These are phyloP conservation scores for Chaitophorus viminalis DNA, from an alignment of 2,888 invertebrate genomes.

Conservation along the genomic window DNA sequence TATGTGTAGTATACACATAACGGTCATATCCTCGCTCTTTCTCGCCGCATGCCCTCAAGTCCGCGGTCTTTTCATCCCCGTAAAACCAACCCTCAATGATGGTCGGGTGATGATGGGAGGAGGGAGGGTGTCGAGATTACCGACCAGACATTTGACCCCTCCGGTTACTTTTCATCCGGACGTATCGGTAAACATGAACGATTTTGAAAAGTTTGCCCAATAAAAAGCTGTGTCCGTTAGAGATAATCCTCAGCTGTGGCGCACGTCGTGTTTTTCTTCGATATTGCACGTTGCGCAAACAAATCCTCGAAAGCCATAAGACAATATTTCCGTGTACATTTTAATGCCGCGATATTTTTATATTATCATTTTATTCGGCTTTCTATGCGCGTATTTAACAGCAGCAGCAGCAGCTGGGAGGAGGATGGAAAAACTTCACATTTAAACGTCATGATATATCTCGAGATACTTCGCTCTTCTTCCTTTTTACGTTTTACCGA, in stretches of 20 bases:
- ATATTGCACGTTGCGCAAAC: neutral
- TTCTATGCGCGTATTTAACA: too few relatives aligned
- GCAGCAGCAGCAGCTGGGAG: too few relatives aligned
- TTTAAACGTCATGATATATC: neutral
- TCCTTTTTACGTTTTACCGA: neutral
- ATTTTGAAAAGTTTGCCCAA: neutral
- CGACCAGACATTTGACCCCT: constrained; percentile 46
- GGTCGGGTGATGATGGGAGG: neutral
- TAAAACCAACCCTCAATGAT: constrained; percentile 21
- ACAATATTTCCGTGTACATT: neutral
- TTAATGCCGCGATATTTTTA: too few relatives aligned
- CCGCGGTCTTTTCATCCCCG: constrained; percentile 5
- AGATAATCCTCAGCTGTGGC: neutral
- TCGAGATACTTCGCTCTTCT: neutral
- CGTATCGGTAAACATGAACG: neutral
- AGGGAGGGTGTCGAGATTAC: neutral
- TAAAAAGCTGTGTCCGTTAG: neutral
- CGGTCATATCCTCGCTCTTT: too few relatives aligned
- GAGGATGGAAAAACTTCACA: too few relatives aligned
- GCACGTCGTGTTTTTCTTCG: neutral
- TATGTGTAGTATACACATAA: too few relatives aligned
- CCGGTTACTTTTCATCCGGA: neutral
- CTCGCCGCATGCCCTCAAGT: neutral
- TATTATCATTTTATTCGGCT: too few relatives aligned
- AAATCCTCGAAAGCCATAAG: constrained; percentile 15